Conservation (phyloP, 2,888 invertebrate species). For the Drosophila engyochracea region DNA sequence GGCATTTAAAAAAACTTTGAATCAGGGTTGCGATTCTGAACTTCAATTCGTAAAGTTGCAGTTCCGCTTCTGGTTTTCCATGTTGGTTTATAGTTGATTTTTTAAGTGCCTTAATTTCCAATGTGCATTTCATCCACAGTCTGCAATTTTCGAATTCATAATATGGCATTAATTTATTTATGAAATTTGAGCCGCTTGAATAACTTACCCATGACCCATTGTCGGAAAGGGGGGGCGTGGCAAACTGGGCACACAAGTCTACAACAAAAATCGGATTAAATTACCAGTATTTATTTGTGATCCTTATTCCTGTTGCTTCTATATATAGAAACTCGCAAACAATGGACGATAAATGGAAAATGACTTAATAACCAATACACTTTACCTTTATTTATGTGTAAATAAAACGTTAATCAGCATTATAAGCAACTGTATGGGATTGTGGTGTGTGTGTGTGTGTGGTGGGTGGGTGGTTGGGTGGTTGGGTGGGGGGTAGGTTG, state of each 20-base stretch:
- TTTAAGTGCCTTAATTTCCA: neutral
- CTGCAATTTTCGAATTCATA: constrained; percentile 26
- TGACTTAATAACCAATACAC: constrained; percentile 70
- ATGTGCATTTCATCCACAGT: neutral
- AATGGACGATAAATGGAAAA: constrained; percentile 49
- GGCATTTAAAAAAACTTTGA: neutral
- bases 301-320: neutral
- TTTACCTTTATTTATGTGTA: constrained; percentile 62
- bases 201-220: constrained; percentile 22
- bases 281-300: constrained; percentile 2
- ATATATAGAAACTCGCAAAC: constrained; percentile 15
- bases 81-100: neutral
- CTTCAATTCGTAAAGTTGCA: neutral
- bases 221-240: neutral
- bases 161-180: constrained; percentile 43
- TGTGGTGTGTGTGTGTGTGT: neutral
- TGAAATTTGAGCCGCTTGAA: constrained; percentile 32
- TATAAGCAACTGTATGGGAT: constrained; percentile 29
- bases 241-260: neutral
- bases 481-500: too few relatives aligned
- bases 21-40: neutral
- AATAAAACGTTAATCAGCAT: constrained; percentile 71
- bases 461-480: neutral
- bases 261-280: constrained; percentile 47
- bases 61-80: neutral